phyloP scores from a whole-genome alignment of 2,888 invertebrate genomes.

The Micoletzkya japonica region DNA sequence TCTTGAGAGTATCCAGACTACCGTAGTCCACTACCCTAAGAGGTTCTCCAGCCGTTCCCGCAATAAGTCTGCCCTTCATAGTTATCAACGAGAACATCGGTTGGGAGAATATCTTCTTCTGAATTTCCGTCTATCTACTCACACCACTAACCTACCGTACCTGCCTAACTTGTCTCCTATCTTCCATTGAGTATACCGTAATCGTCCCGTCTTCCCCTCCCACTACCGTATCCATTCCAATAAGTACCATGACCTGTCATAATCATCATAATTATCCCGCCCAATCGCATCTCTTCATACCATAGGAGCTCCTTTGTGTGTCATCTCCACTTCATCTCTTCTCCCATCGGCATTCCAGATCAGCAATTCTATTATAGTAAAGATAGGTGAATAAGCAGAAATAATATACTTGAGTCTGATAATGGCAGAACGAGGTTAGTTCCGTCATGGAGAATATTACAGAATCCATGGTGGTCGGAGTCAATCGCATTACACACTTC shows the following conservation, averaged over 20 bases:
- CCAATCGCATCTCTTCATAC: not conserved
- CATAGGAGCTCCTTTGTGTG: constrained; percentile 11
- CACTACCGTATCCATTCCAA: not conserved
- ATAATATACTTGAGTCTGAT: not conserved
- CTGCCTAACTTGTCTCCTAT: not conserved
- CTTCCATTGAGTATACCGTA: not conserved
- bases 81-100: not conserved
- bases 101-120: not conserved
- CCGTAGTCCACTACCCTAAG: not conserved
- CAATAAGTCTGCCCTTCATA: not conserved
- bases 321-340: not conserved
- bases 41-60: not conserved
- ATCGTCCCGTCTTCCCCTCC: constrained; percentile 7
- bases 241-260: not conserved
- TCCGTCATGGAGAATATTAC: not conserved
- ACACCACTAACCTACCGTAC: not conserved
- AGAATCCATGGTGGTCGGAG: constrained; percentile 14
- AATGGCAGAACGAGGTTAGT: not conserved
- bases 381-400: not conserved
- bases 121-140: not conserved
- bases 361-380: not conserved
- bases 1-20: no score
- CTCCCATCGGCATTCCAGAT: not conserved
- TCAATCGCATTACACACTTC: not conserved
- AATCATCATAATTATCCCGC: no score